Evolutionary conservation across 2,888 invertebrate genomes (phyloP), one percentile per base, ranked within the genome.

Genomic region (Ochropacha duplaris): DNA sequence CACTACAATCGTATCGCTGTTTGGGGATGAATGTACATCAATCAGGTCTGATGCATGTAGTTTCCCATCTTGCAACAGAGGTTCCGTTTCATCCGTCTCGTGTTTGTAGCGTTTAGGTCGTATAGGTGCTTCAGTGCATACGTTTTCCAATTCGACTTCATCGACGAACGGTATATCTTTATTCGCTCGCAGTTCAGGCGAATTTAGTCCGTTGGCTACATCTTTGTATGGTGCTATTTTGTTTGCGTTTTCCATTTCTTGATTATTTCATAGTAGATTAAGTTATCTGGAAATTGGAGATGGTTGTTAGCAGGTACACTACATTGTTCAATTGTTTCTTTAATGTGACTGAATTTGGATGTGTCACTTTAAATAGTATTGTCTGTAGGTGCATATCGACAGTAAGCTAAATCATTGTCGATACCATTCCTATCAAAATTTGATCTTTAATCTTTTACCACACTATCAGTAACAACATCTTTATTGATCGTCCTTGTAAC

Each of bases 1-100:
- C 0, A 92, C 88, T 36, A 92, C 86, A 71, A 92, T 92, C 0
- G 92, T 92, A 68, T 92, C 92, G 65, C 81, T 90, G 56, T 91
- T 83, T 9, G 91, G 87, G 1, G 85, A 82, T 2, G 78, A 68
- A 61, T 87, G 88, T 12, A 90, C 80, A 4, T 83, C 74, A n/a
- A 88, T 90, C 57, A 92, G 67, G 61, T 92, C 90, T 1, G 74
- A 56, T 0, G 86, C 88, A 22, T 91, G 90, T 24, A 90, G 71
- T 68, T 81, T 84, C 56, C 59, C 67, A 59, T 74, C 72, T 56
- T 65, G 57, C 34, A 58, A 54, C 8, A 58, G 39, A 0, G 49
- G 56, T 56, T 70, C 56, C n/a, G 60, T 62, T 56, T 78, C 58
- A 54, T 69, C 72, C 49, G 49, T 79, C 34, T 83, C 86, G 64